phyloP scores from a whole-genome alignment of 2,888 invertebrate species.

The Empis stercorea region DNA sequence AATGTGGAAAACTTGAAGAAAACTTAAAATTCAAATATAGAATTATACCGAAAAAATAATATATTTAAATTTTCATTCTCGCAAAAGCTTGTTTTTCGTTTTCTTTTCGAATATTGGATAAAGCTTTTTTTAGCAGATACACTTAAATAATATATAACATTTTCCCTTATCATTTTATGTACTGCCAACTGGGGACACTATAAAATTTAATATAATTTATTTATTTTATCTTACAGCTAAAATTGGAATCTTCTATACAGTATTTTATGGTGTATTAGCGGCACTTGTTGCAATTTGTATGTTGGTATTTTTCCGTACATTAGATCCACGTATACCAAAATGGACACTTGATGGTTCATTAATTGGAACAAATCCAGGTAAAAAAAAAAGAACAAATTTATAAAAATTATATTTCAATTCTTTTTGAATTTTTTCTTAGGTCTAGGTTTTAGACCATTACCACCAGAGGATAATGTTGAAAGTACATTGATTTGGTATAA shows the following conservation, averaged over 20 bases:
- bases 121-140: too few species aligned
- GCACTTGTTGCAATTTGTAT: constrained; percentile 89
- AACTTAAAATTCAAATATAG: too few species aligned
- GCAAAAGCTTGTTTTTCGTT: too few species aligned
- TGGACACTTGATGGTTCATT: constrained; percentile 77
- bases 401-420: too few species aligned
- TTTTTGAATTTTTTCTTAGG: constrained; percentile 33
- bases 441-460: constrained; percentile 88
- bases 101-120: too few species aligned
- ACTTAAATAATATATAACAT: too few species aligned
- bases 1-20: too few species aligned
- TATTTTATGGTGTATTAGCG: constrained; percentile 84
- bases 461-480: constrained; percentile 71
- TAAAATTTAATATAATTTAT: background rate
- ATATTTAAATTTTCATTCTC: too few species aligned
- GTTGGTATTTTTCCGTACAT: constrained; percentile 84
- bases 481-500: constrained; percentile 94
- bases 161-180: too few species aligned
- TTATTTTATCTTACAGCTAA: constrained; percentile 49
- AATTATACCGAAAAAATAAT: too few species aligned
- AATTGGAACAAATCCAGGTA: constrained; percentile 86
- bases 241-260: constrained; percentile 87
- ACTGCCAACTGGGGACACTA: background rate
- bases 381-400: too few species aligned
- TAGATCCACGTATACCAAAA: constrained; percentile 79